These are phyloP conservation scores for Charaxes varanes DNA, from an alignment of 1,140 invertebrate species.

Conservation along the genomic window DNA sequence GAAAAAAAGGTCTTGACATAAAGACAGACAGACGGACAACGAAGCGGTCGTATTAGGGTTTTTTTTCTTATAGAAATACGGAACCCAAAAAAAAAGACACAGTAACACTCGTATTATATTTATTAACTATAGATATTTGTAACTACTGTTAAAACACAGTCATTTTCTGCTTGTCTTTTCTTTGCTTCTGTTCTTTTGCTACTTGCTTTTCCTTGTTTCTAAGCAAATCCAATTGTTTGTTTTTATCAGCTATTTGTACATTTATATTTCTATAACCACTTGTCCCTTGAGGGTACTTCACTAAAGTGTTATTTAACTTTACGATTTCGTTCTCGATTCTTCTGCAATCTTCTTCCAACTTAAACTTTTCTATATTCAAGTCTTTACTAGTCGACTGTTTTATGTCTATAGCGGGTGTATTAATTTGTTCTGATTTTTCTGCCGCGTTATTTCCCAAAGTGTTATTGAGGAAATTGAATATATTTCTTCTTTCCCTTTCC, in stretches of 20 bases:
- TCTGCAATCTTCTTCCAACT: constrained; percentile 82
- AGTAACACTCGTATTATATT: constrained; percentile 11
- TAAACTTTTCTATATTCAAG: constrained; percentile 84
- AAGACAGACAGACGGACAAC: too few relatives aligned
- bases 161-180: constrained; percentile 76
- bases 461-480: constrained; percentile 90
- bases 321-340: constrained; percentile 79
- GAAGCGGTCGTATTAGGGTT: too few relatives aligned
- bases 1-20: too few relatives aligned
- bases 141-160: constrained; percentile 52
- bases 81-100: neutral
- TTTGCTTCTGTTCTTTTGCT: constrained; percentile 79
- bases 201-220: constrained; percentile 78
- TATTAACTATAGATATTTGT: constrained; percentile 12
- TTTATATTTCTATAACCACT: constrained; percentile 76
- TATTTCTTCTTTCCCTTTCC: constrained; percentile 75
- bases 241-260: constrained; percentile 76
- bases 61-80: too few relatives aligned
- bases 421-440: constrained; percentile 26
- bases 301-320: constrained; percentile 78
- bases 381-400: constrained; percentile 79
- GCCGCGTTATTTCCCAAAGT: constrained; percentile 73
- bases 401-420: constrained; percentile 39
- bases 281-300: constrained; percentile 76
- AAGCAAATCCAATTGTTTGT: constrained; percentile 77